Evolutionary conservation across 2,797 vertebrate genomes (phyloP).

Genomic region (Chelidonichthys spinosus): DNA sequence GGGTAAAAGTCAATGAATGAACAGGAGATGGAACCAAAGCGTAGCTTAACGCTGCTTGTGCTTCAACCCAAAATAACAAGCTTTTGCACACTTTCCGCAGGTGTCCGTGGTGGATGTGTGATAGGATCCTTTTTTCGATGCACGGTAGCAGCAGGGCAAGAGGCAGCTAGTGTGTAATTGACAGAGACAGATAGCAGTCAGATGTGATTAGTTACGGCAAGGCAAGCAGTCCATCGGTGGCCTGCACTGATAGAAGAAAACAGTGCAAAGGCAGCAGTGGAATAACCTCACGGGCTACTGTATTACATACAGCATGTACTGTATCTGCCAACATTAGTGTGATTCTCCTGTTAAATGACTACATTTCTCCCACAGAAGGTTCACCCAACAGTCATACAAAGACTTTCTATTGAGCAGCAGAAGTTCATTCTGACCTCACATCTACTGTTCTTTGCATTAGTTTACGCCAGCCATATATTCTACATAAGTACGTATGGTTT

Average conservation of each 20-base stretch:
- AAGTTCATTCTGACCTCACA: slow-evolving; percentile 6
- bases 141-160: slow-evolving; percentile 50
- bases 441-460: slow-evolving; percentile 12
- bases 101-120: slow-evolving; percentile 35
- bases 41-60: slow-evolving; percentile 2
- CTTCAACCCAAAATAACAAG: not conserved
- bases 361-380: too few relatives aligned
- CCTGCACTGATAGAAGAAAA: slow-evolving; percentile 55
- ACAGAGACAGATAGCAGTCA: slow-evolving; percentile 81
- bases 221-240: slow-evolving; percentile 67
- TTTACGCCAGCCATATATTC: slow-evolving; percentile 14
- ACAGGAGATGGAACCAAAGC: slow-evolving; percentile 3
- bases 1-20: slow-evolving; percentile 28
- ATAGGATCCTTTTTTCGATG: slow-evolving; percentile 53
- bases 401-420: not conserved
- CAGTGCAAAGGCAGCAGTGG: slow-evolving; percentile 54
- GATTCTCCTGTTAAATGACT: not conserved
- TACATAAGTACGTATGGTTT: not conserved
- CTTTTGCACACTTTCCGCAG: slow-evolving; percentile 37
- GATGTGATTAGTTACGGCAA: slow-evolving; percentile 78
- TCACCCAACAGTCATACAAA: not conserved
- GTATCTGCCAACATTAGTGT: not conserved
- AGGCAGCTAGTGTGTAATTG: slow-evolving; percentile 74
- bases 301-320: not conserved
- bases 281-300: not conserved